A percentile compares a stretch with the other conserved stretches of the same genome.
phyloP scores from a whole-genome alignment of 2,113 vertebrate genomes.

The Scophthalmus maximus region DNA sequence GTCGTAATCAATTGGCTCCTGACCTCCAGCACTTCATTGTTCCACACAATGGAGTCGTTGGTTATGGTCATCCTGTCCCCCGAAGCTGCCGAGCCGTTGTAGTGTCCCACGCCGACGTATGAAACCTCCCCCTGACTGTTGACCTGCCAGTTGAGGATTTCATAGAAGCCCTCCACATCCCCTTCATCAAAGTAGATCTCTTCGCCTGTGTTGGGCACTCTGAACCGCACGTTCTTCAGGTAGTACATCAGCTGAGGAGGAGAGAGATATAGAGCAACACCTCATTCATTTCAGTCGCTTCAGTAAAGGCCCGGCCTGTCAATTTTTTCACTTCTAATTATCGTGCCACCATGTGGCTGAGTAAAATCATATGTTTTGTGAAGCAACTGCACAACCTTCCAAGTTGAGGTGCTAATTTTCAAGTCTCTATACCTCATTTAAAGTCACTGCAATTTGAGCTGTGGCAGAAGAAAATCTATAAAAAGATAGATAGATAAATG shows the following conservation, averaged over 20 bases:
- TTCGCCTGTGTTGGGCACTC: constrained; percentile 79
- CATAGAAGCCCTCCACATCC: constrained; percentile 83
- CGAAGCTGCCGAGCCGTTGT: constrained; percentile 58
- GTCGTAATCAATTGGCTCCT: constrained; percentile 46
- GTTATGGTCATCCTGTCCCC: constrained; percentile 68
- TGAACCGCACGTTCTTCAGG: constrained; percentile 83
- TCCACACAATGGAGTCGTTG: constrained; percentile 85
- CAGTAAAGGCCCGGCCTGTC: no score
- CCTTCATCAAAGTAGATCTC: constrained; percentile 77
- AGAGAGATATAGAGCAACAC: background rate
- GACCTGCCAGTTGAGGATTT: constrained; percentile 88
- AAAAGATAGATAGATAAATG: no score
- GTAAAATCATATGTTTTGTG: no score
- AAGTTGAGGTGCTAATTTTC: no score
- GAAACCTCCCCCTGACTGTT: constrained; percentile 71
- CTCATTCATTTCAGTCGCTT: background rate
- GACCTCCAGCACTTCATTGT: constrained; percentile 79
- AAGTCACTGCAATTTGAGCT: no score
- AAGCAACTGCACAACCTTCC: no score
- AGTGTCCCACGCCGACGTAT: constrained; percentile 82
- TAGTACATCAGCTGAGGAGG: constrained; percentile 86
- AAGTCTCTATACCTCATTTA: no score
- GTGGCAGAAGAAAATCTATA: no score
- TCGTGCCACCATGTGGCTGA: no score
- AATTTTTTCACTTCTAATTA: no score